Evolutionary conservation across 2,888 invertebrate species (phyloP), one percentile per base, ranked within the genome.

Genomic region (Entomobrya multifasciata): DNA sequence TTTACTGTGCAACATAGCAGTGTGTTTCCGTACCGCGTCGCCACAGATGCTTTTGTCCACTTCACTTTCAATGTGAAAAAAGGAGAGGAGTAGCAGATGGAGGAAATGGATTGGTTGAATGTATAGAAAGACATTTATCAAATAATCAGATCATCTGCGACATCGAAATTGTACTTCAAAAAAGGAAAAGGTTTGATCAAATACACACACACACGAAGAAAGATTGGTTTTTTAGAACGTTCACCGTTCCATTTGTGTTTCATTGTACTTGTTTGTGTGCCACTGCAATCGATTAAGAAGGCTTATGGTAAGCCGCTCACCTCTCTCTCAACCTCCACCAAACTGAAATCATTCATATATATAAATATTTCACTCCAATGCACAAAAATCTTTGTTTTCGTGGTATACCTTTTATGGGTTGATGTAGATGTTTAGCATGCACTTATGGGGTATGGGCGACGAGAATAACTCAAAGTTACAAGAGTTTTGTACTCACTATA

Each of bases 101-200:
- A 41, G 17, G 49, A 84, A 84, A 78, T 77, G 77, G 77, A 84
- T 84, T 77, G 84, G 77, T 65, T 20, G 57, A 76, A 84, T 65
- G 77, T 62, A 84, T 25, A 76, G 52, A 65, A 74, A 74, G 83
- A 76, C 83, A 83, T 83, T 83, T 84, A 84, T 84, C 84, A 84
- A 77, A 84, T 84, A 84, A 84, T 84, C 84, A 76, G 84, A 84
- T 84, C 84, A 78, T 76, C 83, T 55, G 27, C 55, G 47, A 84
- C 70, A 70, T 65, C 70, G 41, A 36, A 70, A 62, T 72, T 17
- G 60, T 57, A 70, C 60, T 82, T 82, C 57, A 74, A 82, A 70
- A 57, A 55, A 70, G 70, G 49, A 57, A 44, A 27, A 55, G 70
- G 22, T 41, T 60, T 47, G 30, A 70, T 41, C 44, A 70, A 17